These are phyloP conservation scores for Dasysyrphus tricinctus DNA, from an alignment of 2,888 invertebrate species.

Conservation along the genomic window DNA sequence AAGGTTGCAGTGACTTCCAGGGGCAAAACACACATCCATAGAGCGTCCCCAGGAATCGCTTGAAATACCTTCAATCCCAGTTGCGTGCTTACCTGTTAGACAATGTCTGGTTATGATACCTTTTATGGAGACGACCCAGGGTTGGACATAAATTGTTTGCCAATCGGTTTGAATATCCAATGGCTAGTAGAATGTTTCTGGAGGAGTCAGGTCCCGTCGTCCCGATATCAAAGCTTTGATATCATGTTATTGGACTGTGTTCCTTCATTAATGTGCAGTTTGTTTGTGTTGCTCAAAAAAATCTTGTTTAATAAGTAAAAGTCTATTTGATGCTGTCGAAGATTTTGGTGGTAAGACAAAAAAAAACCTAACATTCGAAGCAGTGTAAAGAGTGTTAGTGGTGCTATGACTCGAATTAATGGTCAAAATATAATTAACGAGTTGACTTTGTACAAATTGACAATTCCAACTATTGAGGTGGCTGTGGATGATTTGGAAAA, in stretches of 20 bases:
- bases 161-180: conserved; percentile 83
- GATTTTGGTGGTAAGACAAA: conserved; percentile 66
- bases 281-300: conserved; percentile 80
- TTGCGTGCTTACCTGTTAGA: too few relatives aligned
- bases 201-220: conserved; percentile 82
- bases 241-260: conserved; percentile 81
- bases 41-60: too few relatives aligned
- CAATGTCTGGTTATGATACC: too few relatives aligned
- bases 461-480: conserved; percentile 86
- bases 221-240: conserved; percentile 81
- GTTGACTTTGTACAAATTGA: conserved; percentile 90
- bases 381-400: conserved; percentile 68
- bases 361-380: conserved; percentile 74
- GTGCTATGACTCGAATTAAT: conserved; percentile 79
- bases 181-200: conserved; percentile 80
- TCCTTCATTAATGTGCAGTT: conserved; percentile 82
- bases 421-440: conserved; percentile 81
- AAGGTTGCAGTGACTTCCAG: too few relatives aligned
- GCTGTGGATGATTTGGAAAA: conserved; percentile 89
- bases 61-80: too few relatives aligned
- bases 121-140: too few relatives aligned
- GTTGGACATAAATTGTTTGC: conserved; percentile 86
- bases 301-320: conserved; percentile 81
- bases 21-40: too few relatives aligned
- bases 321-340: conserved; percentile 75